Evolutionary conservation across 2,888 invertebrate genomes (phyloP).

Genomic region (Teinopalpus imperialis): DNA sequence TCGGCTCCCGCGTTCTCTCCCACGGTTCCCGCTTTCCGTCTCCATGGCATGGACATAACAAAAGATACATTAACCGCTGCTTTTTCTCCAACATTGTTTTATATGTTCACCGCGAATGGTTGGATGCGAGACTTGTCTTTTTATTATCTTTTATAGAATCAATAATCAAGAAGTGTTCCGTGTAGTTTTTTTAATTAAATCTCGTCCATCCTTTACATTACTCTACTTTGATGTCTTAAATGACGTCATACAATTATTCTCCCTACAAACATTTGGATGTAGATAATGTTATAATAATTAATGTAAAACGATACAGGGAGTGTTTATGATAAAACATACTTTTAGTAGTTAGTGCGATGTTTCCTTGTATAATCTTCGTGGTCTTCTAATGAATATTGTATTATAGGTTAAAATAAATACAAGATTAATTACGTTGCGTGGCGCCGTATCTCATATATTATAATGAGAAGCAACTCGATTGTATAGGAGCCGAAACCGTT

Average conservation of each 20-base stretch:
- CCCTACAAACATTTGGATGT: too few species aligned
- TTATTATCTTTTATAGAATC: slow-evolving; percentile 58
- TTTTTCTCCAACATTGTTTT: slow-evolving; percentile 66
- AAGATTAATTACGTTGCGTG: neutral
- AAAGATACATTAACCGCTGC: slow-evolving; percentile 62
- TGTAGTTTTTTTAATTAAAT: slow-evolving; percentile 49
- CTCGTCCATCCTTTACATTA: too few species aligned
- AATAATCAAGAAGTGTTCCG: slow-evolving; percentile 55
- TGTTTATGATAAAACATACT: too few species aligned
- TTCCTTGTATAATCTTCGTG: slow-evolving; percentile 17
- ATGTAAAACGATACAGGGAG: too few species aligned
- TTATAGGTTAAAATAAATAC: slow-evolving; percentile 9
- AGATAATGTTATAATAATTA: too few species aligned
- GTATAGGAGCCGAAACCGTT: slow-evolving; percentile 48
- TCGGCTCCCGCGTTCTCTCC: slow-evolving; percentile 56
- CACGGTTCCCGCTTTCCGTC: slow-evolving; percentile 68
- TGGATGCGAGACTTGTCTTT: slow-evolving; percentile 68
- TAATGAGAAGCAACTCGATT: slow-evolving; percentile 20
- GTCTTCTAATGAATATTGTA: neutral
- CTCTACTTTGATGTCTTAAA: neutral
- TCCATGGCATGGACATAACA: slow-evolving; percentile 60
- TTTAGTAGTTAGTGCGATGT: slow-evolving; percentile 1
- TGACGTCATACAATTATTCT: neutral
- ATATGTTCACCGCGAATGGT: slow-evolving; percentile 63
- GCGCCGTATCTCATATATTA: slow-evolving; percentile 5